Evolutionary conservation across 1,140 invertebrate genomes (phyloP).

Genomic region (Diorhabda elongata): DNA sequence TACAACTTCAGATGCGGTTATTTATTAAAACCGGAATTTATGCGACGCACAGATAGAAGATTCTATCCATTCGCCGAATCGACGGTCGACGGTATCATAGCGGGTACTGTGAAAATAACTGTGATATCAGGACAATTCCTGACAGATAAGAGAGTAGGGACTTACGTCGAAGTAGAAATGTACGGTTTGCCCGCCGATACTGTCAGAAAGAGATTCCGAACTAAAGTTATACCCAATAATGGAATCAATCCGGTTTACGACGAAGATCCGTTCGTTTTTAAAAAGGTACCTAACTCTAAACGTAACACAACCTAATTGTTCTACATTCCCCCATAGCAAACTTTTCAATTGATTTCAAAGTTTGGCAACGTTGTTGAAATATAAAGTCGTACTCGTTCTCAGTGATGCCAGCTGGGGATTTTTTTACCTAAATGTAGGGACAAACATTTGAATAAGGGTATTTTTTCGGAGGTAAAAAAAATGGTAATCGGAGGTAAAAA

Average conservation of each 20-base stretch:
- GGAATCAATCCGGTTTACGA: slow-evolving; percentile 95
- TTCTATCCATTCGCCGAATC: slow-evolving; percentile 99
- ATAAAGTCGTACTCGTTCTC: too few species aligned
- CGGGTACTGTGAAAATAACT: slow-evolving; percentile 89
- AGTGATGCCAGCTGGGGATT: too few species aligned
- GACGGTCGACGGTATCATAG: slow-evolving; percentile 98
- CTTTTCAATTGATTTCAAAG: too few species aligned
- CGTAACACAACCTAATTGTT: too few species aligned
- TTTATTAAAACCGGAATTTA: slow-evolving; percentile 96
- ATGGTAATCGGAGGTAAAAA: too few species aligned
- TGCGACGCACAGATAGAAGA: slow-evolving; percentile 88
- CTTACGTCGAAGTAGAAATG: slow-evolving; percentile 99
- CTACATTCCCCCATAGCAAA: too few species aligned
- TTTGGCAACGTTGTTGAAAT: too few species aligned
- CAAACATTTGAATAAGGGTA: too few species aligned
- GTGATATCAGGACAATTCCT: slow-evolving; percentile 91
- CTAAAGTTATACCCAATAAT: slow-evolving; percentile 89
- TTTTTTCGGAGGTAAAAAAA: too few species aligned
- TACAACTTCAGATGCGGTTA: slow-evolving; percentile 96
- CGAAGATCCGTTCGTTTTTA: slow-evolving; percentile 97
- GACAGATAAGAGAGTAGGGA: slow-evolving; percentile 91
- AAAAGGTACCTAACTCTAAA: slow-evolving; percentile 68
- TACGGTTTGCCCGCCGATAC: slow-evolving; percentile 98
- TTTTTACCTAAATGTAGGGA: too few species aligned
- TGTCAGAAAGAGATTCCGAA: slow-evolving; percentile 93